Conservation (phyloP, 2,113 vertebrate species). For the Syngnathus floridae region DNA sequence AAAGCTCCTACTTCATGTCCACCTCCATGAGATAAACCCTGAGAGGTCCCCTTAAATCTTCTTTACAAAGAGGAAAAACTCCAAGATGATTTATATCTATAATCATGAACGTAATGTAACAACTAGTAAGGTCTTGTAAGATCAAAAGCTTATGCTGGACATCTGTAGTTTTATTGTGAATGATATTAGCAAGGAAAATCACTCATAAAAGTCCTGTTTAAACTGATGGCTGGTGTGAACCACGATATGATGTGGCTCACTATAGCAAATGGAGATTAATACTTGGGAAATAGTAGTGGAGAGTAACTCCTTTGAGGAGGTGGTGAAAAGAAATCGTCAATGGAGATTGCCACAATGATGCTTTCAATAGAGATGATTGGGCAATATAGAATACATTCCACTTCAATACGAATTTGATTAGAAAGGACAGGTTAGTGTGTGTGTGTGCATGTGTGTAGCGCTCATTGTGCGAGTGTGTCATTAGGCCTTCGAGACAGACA, state of each 20-base stretch:
- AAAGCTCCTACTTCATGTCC: slow-evolving; percentile 26
- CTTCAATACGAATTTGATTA: slow-evolving; percentile 64
- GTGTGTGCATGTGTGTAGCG: slow-evolving; percentile 19
- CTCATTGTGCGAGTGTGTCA: slow-evolving; percentile 46
- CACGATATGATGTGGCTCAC: slow-evolving; percentile 44
- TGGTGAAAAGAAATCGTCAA: slow-evolving; percentile 39
- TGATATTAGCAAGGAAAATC: slow-evolving; percentile 31
- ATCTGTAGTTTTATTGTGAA: slow-evolving; percentile 30
- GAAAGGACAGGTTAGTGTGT: slow-evolving; percentile 49
- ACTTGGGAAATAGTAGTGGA: slow-evolving; percentile 48
- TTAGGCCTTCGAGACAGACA: slow-evolving; percentile 61
- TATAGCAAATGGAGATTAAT: slow-evolving; percentile 46
- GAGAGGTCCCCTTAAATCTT: slow-evolving; percentile 47
- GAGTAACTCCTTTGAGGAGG: slow-evolving; percentile 52
- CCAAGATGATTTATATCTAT: slow-evolving; percentile 43
- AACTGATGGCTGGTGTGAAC: slow-evolving; percentile 35
- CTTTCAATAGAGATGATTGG: slow-evolving; percentile 60
- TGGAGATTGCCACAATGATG: slow-evolving; percentile 32
- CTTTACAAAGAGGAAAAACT: slow-evolving; percentile 30
- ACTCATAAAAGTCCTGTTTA: slow-evolving; percentile 38
- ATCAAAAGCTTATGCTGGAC: slow-evolving; percentile 41
- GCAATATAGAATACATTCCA: slow-evolving; percentile 59
- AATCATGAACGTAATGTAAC: slow-evolving; percentile 27
- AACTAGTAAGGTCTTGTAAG: slow-evolving; percentile 25
- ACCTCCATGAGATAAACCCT: slow-evolving; percentile 22